phyloP scores from a whole-genome alignment of 2,113 vertebrate genomes.

The Parotia lawesii region DNA sequence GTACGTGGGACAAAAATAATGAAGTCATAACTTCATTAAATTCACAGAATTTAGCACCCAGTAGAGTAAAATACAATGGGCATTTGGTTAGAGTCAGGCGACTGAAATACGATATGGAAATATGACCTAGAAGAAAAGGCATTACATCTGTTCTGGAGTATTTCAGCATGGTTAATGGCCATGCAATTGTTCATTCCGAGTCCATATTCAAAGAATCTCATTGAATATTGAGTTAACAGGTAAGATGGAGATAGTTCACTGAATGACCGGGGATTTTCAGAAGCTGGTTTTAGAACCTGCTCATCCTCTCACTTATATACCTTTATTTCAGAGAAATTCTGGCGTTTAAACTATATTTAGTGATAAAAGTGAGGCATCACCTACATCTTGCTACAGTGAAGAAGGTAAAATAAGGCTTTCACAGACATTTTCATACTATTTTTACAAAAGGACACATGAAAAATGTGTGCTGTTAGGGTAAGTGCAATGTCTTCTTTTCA shows the following conservation, averaged over 20 bases:
- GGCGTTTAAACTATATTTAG: background rate
- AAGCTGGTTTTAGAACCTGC: background rate
- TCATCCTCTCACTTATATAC: background rate
- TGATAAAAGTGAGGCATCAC: background rate
- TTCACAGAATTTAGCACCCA: background rate
- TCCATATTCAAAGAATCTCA: background rate
- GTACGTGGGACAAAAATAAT: background rate
- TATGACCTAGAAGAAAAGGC: background rate
- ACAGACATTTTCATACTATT: background rate
- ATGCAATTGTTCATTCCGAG: background rate
- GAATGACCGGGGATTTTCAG: background rate
- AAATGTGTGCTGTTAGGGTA: background rate
- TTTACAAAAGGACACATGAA: background rate
- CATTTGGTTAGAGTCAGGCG: background rate
- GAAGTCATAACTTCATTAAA: background rate
- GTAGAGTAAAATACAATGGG: background rate
- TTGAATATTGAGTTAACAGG: background rate
- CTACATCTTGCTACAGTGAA: background rate
- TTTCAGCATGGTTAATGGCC: background rate
- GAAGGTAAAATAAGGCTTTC: background rate
- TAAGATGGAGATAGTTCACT: background rate
- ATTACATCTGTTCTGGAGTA: background rate
- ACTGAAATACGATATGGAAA: background rate
- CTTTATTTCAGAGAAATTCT: background rate
- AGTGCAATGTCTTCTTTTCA: background rate